phyloP scores from a whole-genome alignment of 53 echinoderm and acorn worm species.

The Crossaster papposus region DNA sequence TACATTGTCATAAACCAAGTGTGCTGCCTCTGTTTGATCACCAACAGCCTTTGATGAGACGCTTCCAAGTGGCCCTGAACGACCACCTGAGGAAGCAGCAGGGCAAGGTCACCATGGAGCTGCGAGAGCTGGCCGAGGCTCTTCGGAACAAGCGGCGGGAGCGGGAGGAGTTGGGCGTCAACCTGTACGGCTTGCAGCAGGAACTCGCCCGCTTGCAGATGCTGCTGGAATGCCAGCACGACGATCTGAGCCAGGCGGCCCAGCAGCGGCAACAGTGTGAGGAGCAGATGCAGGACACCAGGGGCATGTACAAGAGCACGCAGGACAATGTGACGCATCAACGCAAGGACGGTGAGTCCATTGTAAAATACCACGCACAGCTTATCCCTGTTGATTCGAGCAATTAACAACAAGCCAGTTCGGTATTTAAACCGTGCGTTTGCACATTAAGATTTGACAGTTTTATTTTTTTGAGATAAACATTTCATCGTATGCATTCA shows the following conservation, averaged over 20 bases:
- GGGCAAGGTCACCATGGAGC: slow-evolving; percentile 84
- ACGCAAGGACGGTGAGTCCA: slow-evolving; percentile 81
- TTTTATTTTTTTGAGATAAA: no score
- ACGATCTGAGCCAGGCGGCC: slow-evolving; percentile 70
- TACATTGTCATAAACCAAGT: neutral
- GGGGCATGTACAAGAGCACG: slow-evolving; percentile 89
- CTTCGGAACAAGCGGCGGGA: slow-evolving; percentile 83
- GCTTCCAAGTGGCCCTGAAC: slow-evolving; percentile 90
- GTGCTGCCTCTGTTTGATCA: neutral
- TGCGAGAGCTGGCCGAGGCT: slow-evolving; percentile 84
- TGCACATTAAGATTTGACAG: no score
- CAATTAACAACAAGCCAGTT: no score
- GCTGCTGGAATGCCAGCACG: slow-evolving; percentile 85
- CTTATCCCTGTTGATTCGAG: no score
- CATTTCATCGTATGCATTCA: no score
- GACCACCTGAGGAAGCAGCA: slow-evolving; percentile 89
- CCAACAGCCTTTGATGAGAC: slow-evolving; percentile 90
- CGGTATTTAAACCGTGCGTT: no score
- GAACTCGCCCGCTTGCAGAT: slow-evolving; percentile 98
- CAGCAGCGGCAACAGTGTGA: slow-evolving; percentile 81
- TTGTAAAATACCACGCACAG: neutral
- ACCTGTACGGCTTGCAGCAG: slow-evolving; percentile 98
- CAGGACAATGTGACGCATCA: slow-evolving; percentile 88
- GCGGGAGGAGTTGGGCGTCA: slow-evolving; percentile 94
- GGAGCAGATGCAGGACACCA: slow-evolving; percentile 86